A percentile compares a stretch with the other conserved stretches of the same genome.
These are phyloP conservation scores for Pantherophis alleghaniensis DNA, from an alignment of 2,797 vertebrate species.

Conservation along the genomic window DNA sequence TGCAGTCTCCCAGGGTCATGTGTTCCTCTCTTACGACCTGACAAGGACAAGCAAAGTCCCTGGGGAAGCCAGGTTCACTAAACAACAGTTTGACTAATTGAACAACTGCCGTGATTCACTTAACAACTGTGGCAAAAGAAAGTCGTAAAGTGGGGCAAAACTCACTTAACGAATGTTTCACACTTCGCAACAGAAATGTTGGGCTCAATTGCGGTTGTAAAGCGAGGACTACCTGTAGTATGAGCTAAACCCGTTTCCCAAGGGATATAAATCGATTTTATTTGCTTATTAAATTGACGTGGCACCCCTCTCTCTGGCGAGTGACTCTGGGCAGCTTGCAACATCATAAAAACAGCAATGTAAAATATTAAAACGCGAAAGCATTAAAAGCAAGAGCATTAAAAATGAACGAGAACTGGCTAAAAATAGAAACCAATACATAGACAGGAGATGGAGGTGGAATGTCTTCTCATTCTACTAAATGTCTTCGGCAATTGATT, in stretches of 20 bases:
- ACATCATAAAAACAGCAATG: neutral
- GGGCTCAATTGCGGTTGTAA: too few species aligned
- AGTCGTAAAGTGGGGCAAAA: too few species aligned
- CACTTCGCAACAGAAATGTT: too few species aligned
- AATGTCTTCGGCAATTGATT: neutral
- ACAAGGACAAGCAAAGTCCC: too few species aligned
- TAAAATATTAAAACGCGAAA: neutral
- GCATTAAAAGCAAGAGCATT: neutral
- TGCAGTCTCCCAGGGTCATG: too few species aligned
- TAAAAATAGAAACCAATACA: neutral
- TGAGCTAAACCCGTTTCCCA: neutral
- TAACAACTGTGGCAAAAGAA: too few species aligned
- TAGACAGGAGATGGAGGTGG: neutral
- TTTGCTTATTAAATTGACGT: neutral
- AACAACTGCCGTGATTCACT: too few species aligned
- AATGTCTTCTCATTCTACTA: neutral
- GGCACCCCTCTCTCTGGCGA: neutral
- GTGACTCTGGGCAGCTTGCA: neutral
- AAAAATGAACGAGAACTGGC: neutral
- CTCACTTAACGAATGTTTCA: too few species aligned
- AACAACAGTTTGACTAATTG: too few species aligned
- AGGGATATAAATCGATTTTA: neutral
- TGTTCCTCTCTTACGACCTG: too few species aligned
- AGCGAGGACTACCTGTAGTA: too few species aligned
- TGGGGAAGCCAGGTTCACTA: too few species aligned